Conservation (phyloP, 2,797 vertebrate species). For the Propithecus perrieri region DNA sequence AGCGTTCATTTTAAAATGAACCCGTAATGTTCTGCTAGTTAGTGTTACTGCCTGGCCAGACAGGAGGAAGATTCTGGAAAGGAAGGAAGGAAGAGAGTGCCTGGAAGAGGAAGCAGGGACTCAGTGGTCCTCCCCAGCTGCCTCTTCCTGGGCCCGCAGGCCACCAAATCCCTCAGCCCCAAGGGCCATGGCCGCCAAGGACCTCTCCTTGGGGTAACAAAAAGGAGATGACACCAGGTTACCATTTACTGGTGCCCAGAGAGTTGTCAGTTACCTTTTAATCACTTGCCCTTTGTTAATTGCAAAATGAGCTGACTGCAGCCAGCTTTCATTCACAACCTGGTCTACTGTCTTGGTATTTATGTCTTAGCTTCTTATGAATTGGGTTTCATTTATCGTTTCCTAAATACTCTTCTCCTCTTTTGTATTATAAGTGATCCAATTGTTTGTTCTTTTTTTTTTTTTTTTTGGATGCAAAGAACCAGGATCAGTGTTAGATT, state of each 20-base stretch:
- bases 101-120: not conserved
- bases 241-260: not conserved
- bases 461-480: not conserved
- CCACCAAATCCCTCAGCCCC: not conserved
- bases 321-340: not conserved
- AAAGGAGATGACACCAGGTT: not conserved
- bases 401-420: not conserved
- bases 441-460: too few species aligned
- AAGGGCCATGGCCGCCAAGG: too few species aligned
- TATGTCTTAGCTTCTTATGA: not conserved
- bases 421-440: not conserved
- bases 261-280: not conserved
- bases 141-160: not conserved
- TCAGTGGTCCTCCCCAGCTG: rapidly evolving
- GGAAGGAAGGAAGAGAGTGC: not conserved
- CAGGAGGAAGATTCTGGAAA: not conserved
- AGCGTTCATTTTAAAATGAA: not conserved
- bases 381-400: not conserved
- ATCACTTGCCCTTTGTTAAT: not conserved
- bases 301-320: not conserved
- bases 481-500: not conserved
- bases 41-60: not conserved
- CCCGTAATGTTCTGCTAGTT: not conserved
- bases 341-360: not conserved
- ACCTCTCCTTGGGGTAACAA: not conserved